Base-by-base conservation (phyloP, 2,888 invertebrate genomes). In the Synergus itoensis region DNA sequence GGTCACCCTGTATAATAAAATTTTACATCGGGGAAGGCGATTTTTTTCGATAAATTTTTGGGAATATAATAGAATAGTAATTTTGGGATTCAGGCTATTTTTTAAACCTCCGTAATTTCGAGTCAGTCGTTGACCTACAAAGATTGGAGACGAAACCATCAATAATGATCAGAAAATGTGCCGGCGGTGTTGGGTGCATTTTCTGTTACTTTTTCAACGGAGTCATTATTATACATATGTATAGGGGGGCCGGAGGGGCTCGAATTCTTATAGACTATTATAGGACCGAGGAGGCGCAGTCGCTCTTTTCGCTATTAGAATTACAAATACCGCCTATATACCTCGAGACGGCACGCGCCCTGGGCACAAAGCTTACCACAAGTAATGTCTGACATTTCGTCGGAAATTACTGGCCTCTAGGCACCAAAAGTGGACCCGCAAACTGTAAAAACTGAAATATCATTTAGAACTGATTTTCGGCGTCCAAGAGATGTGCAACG, bases 321-420 rank as follows among this genome's bases (percentile, higher is more conserved):
- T 73, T 73, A 73, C 73, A 73, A 73, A 73, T 73, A 73, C 73
- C 36, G 73, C 48, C 36, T 48, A 73, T 40, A 65, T 53, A 73
- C 48, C 75, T 63, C 43, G n/a, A 36, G 63, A 69, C 18, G 83
- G 79, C 83, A 81, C 81, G 80, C 78, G 83, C 83, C 83, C 76
- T 79, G 76, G 81, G 83, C 81, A 64, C 77, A 80, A 79, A 83
- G 79, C 60, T 83, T 81, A 78, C 78, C 79, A 62, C 43, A 40
- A 36, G 69, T 81, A 82, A 83, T 80, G 76, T 78, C 79, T 79
- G 83, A 60, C 76, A 81, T 81, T 81, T 81, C 76, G 79, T 78
- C 69, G 67, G 76, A 83, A 83, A 81, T 80, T 81, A 81, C 78
- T 62, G 77, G 64, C 62, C 81, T 75, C 48, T n/a, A 48, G 43